phyloP scores from a whole-genome alignment of 1,140 invertebrate genomes.

The Procambarus clarkii region DNA sequence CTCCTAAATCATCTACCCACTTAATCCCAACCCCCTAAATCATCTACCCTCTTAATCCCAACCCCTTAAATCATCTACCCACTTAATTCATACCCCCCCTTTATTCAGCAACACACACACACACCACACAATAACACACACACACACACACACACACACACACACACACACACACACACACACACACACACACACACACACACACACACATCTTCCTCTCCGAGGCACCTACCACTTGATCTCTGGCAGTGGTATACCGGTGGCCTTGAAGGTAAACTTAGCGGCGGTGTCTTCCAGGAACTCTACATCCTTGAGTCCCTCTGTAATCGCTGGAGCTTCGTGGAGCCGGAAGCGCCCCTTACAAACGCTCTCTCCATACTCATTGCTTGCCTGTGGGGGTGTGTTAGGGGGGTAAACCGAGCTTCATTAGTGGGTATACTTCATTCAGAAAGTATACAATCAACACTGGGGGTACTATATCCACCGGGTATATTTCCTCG shows the following conservation, averaged over 20 bases:
- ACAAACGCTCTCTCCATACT: slow-evolving; percentile 65
- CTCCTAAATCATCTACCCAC: background rate
- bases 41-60: too few relatives aligned
- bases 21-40: background rate
- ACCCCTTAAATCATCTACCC: too few relatives aligned
- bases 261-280: slow-evolving; percentile 87
- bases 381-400: slow-evolving; percentile 52
- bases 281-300: slow-evolving; percentile 75
- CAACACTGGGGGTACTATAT: too few relatives aligned
- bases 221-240: slow-evolving; percentile 87
- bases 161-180: too few relatives aligned
- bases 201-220: too few relatives aligned
- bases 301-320: slow-evolving; percentile 43
- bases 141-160: too few relatives aligned
- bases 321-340: slow-evolving; percentile 34
- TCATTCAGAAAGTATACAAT: too few relatives aligned
- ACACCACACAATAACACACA: too few relatives aligned
- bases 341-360: slow-evolving; percentile 63
- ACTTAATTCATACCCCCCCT: background rate
- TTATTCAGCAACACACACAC: too few relatives aligned
- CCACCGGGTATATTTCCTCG: too few relatives aligned
- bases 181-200: too few relatives aligned
- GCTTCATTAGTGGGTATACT: too few relatives aligned
- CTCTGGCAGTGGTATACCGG: slow-evolving; percentile 90
- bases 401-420: background rate